Percentiles rank a stretch among this genome's conserved stretches.
Evolutionary conservation across 1,140 invertebrate genomes (phyloP).

Genomic region (Mamestra configurata): DNA sequence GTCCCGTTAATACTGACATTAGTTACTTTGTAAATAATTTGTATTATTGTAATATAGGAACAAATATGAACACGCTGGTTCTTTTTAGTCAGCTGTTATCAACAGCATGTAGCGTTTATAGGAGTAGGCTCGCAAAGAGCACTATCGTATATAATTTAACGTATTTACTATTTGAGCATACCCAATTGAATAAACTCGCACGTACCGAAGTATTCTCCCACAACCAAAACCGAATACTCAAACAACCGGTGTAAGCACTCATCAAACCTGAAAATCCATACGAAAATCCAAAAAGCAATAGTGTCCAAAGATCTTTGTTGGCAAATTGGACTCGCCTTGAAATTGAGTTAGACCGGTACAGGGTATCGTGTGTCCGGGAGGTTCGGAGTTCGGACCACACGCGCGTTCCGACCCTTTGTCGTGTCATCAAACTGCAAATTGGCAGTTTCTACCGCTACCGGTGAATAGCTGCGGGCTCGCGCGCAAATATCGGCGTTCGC

Average conservation of each 20-base stretch:
- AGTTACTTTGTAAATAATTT: background rate
- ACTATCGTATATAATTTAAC: no score
- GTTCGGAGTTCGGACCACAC: background rate
- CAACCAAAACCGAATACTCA: background rate
- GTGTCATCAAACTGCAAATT: conserved; percentile 79
- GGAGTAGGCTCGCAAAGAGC: no score
- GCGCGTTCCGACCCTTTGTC: conserved; percentile 57
- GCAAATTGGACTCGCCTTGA: conserved; percentile 35
- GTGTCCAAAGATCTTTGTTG: conserved; percentile 33
- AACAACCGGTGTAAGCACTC: background rate
- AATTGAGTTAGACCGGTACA: conserved; percentile 51
- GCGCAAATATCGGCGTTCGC: conserved; percentile 28
- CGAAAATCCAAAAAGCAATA: conserved; percentile 42
- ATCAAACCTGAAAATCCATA: conserved; percentile 8
- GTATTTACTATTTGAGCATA: no score
- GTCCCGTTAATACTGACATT: background rate
- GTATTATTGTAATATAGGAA: background rate
- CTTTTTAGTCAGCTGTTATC: no score
- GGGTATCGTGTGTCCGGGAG: conserved; percentile 35
- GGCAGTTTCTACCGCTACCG: conserved; percentile 62
- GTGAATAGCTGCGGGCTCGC: conserved; percentile 37
- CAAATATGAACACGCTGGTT: background rate
- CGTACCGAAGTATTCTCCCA: background rate
- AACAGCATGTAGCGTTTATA: no score
- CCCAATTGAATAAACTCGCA: no score